Evolutionary conservation across 2,888 invertebrate genomes (phyloP).

Genomic region (Drosophila yooni): DNA sequence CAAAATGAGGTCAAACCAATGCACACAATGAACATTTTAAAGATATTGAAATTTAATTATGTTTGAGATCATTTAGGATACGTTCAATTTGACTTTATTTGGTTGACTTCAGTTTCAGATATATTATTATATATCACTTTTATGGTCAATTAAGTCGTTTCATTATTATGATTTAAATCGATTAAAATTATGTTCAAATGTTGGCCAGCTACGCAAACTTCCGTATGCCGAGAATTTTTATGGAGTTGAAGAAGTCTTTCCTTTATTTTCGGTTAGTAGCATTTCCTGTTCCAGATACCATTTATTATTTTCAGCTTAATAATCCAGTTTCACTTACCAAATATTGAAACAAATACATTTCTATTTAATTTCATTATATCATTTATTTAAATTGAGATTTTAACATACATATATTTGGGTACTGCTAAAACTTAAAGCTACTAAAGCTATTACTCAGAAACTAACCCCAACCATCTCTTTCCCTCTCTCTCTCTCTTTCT

Average conservation of each 20-base stretch:
- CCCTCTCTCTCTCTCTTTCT: too few species aligned
- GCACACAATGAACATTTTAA: neutral
- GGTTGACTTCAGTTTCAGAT: neutral
- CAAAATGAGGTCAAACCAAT: constrained; percentile 62
- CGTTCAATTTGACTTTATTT: neutral
- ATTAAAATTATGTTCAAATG: neutral
- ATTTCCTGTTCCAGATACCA: neutral
- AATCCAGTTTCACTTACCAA: neutral
- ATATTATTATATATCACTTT: neutral
- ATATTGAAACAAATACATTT: neutral
- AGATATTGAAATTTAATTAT: neutral
- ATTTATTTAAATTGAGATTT: constrained; percentile 22
- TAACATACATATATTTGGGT: constrained; percentile 28
- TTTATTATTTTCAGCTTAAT: neutral
- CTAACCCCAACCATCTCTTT: neutral
- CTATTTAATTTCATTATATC: constrained; percentile 1
- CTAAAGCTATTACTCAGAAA: constrained; percentile 68
- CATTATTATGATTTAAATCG: neutral
- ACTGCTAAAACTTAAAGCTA: constrained; percentile 67
- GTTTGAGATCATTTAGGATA: neutral
- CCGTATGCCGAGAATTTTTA: neutral
- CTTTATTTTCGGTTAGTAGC: neutral
- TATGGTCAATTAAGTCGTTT: neutral
- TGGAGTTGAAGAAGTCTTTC: neutral
- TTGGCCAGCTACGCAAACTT: neutral